These are phyloP conservation scores for Cyprinodon variegatus DNA, from an alignment of 2,113 vertebrate genomes.

Conservation along the genomic window DNA sequence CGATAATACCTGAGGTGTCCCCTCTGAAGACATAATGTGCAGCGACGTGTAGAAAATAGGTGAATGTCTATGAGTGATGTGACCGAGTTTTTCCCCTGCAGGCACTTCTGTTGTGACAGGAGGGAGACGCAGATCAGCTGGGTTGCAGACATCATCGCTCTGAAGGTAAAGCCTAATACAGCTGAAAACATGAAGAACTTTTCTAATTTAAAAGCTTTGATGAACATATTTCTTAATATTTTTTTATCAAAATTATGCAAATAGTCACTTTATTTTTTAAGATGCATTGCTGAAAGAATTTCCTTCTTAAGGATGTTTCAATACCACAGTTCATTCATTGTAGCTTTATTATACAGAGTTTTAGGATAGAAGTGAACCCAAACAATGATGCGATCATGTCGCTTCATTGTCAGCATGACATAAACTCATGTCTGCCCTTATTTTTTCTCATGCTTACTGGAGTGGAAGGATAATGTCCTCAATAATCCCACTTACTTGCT, in stretches of 20 bases:
- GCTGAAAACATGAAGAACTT: neutral
- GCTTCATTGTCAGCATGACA: neutral
- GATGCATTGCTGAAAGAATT: neutral
- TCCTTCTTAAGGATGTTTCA: neutral
- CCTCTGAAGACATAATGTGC: neutral
- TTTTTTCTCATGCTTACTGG: neutral
- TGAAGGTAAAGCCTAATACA: conserved; percentile 81
- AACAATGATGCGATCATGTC: neutral
- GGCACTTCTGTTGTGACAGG: conserved; percentile 91
- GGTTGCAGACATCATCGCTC: conserved; percentile 87
- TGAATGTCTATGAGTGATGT: conserved; percentile 20
- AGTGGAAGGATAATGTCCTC: neutral
- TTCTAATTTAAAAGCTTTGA: neutral
- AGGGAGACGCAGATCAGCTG: conserved; percentile 85
- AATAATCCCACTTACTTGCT: neutral
- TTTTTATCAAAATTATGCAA: neutral
- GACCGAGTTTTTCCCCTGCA: conserved; percentile 57
- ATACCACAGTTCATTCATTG: neutral
- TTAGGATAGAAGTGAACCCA: neutral
- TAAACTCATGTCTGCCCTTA: neutral
- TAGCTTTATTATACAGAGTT: neutral
- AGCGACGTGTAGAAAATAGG: conserved; percentile 19
- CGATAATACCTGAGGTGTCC: conserved; percentile 16
- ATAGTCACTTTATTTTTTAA: neutral
- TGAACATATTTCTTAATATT: neutral